Base-by-base conservation (phyloP, 2,888 invertebrate genomes). In the Scelioninae gen. 2 region DNA sequence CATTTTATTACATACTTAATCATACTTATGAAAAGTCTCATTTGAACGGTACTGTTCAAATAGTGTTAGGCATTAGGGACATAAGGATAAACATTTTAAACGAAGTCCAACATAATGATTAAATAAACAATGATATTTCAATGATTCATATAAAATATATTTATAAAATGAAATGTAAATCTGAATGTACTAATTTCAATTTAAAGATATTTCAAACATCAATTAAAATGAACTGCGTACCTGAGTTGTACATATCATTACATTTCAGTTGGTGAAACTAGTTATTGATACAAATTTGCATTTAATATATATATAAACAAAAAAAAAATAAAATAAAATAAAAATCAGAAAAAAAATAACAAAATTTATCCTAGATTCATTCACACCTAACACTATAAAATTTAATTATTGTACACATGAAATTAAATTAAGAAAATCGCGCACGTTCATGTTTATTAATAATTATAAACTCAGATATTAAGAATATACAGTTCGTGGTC, bases 401-500 rank as follows among this genome's bases (percentile, higher is more conserved):
- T 31, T 31, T 9, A 31, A 6, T 5, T 15, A 48, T 9, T 48
- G 28, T 48, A 31, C n/a, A 50, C 11, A 18, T 35, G 7, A 35
- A 37, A 37, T 53, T 13, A 53, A 53, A 37, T 35, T 37, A 53
- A 37, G 5, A 25, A 53, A 53, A 13, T 37, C 37, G 13, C 35
- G 22, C 22, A 37, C 9, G 37, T 37, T 53, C 9, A 37, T 22
- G 11, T 50, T 48, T 35, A 52, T 18, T 55, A 4, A 41, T 58
- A 18, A 48, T 43, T 45, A 25, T 43, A 37, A 65, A 48, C 25
- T 65, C 25, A 22, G 28, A 37, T 35, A 2, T 22, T 19, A 63
- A 75, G 53, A 75, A 76, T 75, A 68, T 75, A 76, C 53, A 73
- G 52, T 63, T 41, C 11, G 55, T 58, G 39, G n/a, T 43, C 18